Evolutionary conservation across 1,140 invertebrate species (phyloP), one percentile per base, ranked within the genome.

Genomic region (Agrilus planipennis): DNA sequence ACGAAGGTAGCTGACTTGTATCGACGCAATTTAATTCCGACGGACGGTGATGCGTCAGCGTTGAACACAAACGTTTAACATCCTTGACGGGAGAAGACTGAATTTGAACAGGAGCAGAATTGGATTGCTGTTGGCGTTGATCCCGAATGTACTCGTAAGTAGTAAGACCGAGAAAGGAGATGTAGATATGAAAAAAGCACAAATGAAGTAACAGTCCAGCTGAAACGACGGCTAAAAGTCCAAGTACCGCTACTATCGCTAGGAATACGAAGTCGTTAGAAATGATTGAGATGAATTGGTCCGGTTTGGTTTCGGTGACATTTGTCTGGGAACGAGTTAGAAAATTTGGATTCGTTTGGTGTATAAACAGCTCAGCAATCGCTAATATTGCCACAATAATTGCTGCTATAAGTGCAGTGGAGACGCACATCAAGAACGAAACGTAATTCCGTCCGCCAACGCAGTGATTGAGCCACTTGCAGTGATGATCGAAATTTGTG

Each of bases 381-480:
- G 77, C 79, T 12, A 87, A 64, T 5, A 68, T 70, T 36, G 81
- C 67, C 11, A 89, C 77, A n/a, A 77, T 67, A 10, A 81, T 51
- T 5, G 79, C 73, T 31, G 83, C 77, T 14, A 83, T 56, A 38
- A 89, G 76, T 3, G 87, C 88, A 16, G 84, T 86, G n/a, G 81
- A 68, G 6, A 95, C 75, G 52, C 86, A 89, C 50, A 78, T 73
- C 17, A 94, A 71, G 60, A 95, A 96, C 15, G 81, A 77, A 18
- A 68, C 72, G 67, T 97, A 97, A 60, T 97, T 97, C 42, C 87
- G 71, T 6, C 72, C 72, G 0, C 93, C 93, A 16, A 97, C 78
- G 67, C 93, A 98, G 60, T 92, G 92, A 66, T 97, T 97, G 18
- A 98, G 67, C 93, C 93, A 98, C 68, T 94, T 92, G 69, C 92